A percentile compares a stretch with the other conserved stretches of the same genome.
phyloP scores from a whole-genome alignment of 2,113 vertebrate species.

The Psilopsiagon aymara region DNA sequence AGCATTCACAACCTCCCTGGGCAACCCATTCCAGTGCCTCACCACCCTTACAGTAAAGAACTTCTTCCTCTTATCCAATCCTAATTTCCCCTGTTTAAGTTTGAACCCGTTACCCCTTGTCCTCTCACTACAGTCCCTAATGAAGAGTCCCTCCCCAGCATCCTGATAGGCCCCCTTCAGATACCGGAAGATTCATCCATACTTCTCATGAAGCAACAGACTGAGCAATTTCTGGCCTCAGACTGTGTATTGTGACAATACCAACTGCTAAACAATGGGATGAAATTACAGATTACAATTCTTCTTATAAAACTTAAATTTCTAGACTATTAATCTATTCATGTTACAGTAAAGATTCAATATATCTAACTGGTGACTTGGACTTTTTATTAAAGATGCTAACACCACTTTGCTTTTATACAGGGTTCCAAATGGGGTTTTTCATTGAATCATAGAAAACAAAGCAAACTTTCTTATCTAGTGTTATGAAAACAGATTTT shows the following conservation, averaged over 20 bases:
- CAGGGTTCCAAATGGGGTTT: neutral
- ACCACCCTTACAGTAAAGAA: too few species aligned
- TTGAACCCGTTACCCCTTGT: too few species aligned
- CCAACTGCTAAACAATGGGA: neutral
- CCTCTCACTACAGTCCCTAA: too few species aligned
- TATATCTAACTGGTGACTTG: neutral
- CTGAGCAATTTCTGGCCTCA: neutral
- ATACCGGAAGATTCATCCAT: neutral
- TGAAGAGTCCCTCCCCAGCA: too few species aligned
- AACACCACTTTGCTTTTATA: neutral
- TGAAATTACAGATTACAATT: neutral
- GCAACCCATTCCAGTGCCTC: too few species aligned
- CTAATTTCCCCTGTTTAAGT: too few species aligned
- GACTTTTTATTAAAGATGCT: neutral
- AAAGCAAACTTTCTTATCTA: neutral
- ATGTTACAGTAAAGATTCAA: neutral
- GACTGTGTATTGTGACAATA: neutral
- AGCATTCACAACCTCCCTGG: too few species aligned
- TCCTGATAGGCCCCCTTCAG: too few species aligned
- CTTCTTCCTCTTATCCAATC: too few species aligned
- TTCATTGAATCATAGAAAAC: neutral
- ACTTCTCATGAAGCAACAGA: neutral
- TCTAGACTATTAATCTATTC: neutral
- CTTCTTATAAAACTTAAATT: neutral
- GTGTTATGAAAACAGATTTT: neutral